Evolutionary conservation across 2,797 vertebrate genomes (phyloP), one percentile per base, ranked within the genome.

Genomic region (Myripristis murdjan): DNA sequence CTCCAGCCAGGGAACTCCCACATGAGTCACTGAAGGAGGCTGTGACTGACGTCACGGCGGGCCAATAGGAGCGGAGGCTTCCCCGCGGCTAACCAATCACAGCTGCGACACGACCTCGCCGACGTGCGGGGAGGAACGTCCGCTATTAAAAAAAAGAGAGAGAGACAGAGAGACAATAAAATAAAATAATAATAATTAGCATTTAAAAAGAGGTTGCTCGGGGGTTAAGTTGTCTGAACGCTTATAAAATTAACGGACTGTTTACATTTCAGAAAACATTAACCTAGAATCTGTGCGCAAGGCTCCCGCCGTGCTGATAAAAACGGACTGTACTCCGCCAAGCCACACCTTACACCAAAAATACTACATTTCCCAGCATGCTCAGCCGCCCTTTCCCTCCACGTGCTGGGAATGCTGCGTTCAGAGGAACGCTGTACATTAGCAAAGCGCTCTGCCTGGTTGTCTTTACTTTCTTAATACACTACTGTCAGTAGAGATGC

Each of bases 271-370:
- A 14, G 2, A 8, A 24, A 22, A 26, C 39, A 1, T 12, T n/a
- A n/a, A n/a, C n/a, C n/a, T n/a, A n/a, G 6, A 5, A 2, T 35
- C 2, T 46, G 44, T 20, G 2, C 20, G 22, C 7, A 18, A 47
- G 44, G n/a, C 22, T 12, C 22, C 2, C 5, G 7, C 18, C 20
- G 8, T 35, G 39, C 0, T n/a, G 5, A 4, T 20, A 43, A 52
- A 56, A 16, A 4, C 16, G 24, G 10, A 35, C 33, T n/a, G 35
- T 52, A 61, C 37, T 69, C 37, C 57, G 16, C 62, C 39, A 70
- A 83, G 88, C 90, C 92, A 91, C 92, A 87, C 90, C 92, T 92
- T 84, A 18, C 2, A n/a, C 35, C 9, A 56, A 75, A 82, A 82
- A 26, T 33, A 91, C 91, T 89, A 79, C 84, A 83, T 82, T 81